Base-by-base conservation (phyloP, 2,888 invertebrate genomes). In the Scaptodrosophila latifasciaeformis region DNA sequence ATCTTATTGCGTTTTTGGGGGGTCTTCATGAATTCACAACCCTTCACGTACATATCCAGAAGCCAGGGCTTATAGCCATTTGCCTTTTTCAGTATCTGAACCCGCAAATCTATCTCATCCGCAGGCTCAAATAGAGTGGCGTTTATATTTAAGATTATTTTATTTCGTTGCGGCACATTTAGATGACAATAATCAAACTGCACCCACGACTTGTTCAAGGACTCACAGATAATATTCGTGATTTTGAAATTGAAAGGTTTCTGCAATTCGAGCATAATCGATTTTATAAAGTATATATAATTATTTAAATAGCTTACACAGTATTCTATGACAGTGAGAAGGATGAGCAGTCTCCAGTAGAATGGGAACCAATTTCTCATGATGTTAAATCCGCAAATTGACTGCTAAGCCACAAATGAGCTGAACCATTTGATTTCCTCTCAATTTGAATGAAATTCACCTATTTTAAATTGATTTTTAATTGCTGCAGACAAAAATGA, bases 31-130 rank as follows among this genome's bases (percentile, higher is more conserved):
- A 56, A 60, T 1, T 31, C 19, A 10, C 48, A 59, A 2, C 9
- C 19, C 17, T 59, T 42, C 7, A 59, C 9, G 1, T 44, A 50
- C 2, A 46, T 48, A 30, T 62, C 27, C 2, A 51, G 40, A 1
- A 61, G 17, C 39, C 51, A 62, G 3, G 54, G 56, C n/a, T 54
- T 54, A n/a, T 59, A 59, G 17, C 58, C 66, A 46, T 52, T 58
- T 2, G 24, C 49, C 19, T 43, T 59, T 9, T 47, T 59, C 1
- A 27, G 3, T 5, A 60, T 9, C n/a, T 45, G 44, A n/a, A 53
- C 2, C 2, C n/a, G n/a, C 0, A 56, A 0, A 1, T 39, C 1
- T 1, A 55, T 10, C 0, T 31, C n/a, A 2, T 35, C 2, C 1
- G 29, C 52, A 1, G 54, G 49, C 10, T 54, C 4, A 1, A 52